Conservation (phyloP, 1,140 invertebrate genomes). For the Probaryconus sp. region DNA sequence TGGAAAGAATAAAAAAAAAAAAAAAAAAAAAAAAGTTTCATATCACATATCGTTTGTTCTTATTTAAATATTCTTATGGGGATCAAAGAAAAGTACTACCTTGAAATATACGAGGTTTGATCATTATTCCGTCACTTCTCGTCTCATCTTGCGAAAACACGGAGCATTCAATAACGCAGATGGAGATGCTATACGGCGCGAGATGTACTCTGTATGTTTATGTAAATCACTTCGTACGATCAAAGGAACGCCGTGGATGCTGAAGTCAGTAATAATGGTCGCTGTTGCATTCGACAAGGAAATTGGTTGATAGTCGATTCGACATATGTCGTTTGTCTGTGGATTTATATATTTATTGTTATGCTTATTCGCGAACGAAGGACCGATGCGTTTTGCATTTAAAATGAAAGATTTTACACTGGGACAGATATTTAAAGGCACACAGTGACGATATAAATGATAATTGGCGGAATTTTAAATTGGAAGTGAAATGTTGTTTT, state of each 20-base stretch:
- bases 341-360: constrained; percentile 47
- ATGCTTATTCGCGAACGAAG: constrained; percentile 36
- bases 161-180: constrained; percentile 45
- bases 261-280: constrained; percentile 47
- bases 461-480: not conserved
- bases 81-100: constrained; percentile 52
- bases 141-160: constrained; percentile 31
- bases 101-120: constrained; percentile 50
- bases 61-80: constrained; percentile 40
- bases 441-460: not conserved
- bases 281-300: constrained; percentile 53
- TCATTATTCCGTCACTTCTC: constrained; percentile 56
- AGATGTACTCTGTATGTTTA: constrained; percentile 57
- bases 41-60: constrained; percentile 52
- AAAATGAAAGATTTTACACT: constrained; percentile 27
- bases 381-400: constrained; percentile 44
- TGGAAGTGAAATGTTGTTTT: too few species aligned
- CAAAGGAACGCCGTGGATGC: constrained; percentile 52
- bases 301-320: constrained; percentile 56
- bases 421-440: constrained; percentile 14
- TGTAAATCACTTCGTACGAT: constrained; percentile 52
- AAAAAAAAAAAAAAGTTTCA: constrained; percentile 18
- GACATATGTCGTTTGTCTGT: constrained; percentile 45
- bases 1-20: constrained; percentile 21
- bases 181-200: constrained; percentile 26